Evolutionary conservation across 1,140 invertebrate genomes (phyloP).

Genomic region (Anadara kagoshimensis): DNA sequence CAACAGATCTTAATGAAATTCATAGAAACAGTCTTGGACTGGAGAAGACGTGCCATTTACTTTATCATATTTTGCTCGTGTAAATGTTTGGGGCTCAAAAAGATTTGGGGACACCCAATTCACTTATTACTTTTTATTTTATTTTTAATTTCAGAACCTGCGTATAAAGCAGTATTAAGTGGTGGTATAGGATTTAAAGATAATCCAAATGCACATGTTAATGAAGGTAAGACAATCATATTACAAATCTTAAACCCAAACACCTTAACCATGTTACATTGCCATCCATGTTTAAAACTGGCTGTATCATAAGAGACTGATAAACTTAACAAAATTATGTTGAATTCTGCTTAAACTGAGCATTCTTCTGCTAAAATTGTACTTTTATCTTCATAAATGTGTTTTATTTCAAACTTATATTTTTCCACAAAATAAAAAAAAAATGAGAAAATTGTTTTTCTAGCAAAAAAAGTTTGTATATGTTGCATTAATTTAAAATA

Average conservation of each 20-base stretch:
- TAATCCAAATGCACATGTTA: constrained; percentile 34
- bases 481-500: too few species aligned
- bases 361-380: too few species aligned
- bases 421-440: too few species aligned
- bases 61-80: too few species aligned
- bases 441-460: too few species aligned
- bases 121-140: neutral
- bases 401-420: too few species aligned
- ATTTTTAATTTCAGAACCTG: constrained; percentile 6
- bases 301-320: neutral
- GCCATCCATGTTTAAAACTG: neutral
- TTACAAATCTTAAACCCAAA: neutral
- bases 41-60: too few species aligned
- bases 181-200: constrained; percentile 53
- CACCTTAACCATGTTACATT: neutral
- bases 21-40: too few species aligned
- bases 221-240: constrained; percentile 42
- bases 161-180: constrained; percentile 45
- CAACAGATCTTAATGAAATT: too few species aligned
- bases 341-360: neutral
- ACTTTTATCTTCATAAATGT: neutral
- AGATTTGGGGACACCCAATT: too few species aligned
- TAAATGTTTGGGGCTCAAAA: too few species aligned
- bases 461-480: too few species aligned
- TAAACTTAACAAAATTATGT: neutral